A percentile compares a stretch with the other conserved stretches of the same genome.
These are phyloP conservation scores for Melierax canorus DNA, from an alignment of 2,113 vertebrate species.

Conservation along the genomic window DNA sequence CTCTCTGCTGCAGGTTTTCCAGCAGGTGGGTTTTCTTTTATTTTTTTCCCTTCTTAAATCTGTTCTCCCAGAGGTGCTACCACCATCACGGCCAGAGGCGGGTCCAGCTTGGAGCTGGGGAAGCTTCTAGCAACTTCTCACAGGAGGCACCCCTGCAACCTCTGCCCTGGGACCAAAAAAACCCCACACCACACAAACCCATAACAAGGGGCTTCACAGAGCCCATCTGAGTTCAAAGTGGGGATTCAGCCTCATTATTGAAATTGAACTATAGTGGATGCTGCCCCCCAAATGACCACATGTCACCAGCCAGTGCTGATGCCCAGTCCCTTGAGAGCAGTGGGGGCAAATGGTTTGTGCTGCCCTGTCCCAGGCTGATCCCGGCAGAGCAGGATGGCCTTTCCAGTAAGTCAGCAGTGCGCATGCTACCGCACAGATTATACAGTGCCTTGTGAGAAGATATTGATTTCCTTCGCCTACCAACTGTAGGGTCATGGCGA, in stretches of 20 bases:
- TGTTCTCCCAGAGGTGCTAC: too few species aligned
- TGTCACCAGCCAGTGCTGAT: too few species aligned
- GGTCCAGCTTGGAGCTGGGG: too few species aligned
- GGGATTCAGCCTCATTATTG: background rate
- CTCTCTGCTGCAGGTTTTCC: too few species aligned
- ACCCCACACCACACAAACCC: too few species aligned
- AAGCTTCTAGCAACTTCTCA: too few species aligned
- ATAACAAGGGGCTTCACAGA: background rate
- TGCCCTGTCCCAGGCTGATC: background rate
- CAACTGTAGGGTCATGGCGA: rapidly evolving
- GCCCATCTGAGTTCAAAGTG: background rate
- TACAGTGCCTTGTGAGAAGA: background rate
- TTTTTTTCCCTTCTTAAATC: too few species aligned
- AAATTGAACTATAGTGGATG: background rate
- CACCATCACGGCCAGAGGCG: too few species aligned
- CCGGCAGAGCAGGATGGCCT: background rate
- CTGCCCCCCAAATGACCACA: background rate
- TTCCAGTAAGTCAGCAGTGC: background rate
- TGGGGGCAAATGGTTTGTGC: background rate
- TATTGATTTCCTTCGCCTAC: background rate
- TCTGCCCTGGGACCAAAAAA: too few species aligned
- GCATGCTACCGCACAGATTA: background rate
- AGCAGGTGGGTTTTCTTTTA: too few species aligned
- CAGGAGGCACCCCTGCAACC: too few species aligned
- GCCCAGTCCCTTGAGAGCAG: background rate